Conservation (phyloP, 1,140 invertebrate species). For the Gryllus bimaculatus region DNA sequence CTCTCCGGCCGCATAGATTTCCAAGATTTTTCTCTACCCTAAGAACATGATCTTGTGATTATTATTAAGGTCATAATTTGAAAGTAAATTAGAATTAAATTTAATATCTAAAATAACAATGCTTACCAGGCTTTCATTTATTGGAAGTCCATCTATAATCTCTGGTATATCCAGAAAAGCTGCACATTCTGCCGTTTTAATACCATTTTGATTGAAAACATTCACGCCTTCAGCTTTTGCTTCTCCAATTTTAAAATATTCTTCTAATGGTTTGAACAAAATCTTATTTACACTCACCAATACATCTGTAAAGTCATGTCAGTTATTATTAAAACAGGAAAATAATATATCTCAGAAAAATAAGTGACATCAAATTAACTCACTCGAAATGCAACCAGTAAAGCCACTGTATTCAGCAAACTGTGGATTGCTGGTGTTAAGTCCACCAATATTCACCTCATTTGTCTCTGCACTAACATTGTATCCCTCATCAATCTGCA, state of each 20-base stretch:
- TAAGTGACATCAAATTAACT: conserved; percentile 30
- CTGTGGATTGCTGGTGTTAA: conserved; percentile 69
- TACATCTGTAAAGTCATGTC: conserved; percentile 50
- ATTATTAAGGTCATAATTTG: neutral
- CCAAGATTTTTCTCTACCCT: conserved; percentile 67
- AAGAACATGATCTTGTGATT: conserved; percentile 18
- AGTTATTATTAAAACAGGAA: neutral
- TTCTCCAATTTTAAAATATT: conserved; percentile 79
- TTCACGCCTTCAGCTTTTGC: conserved; percentile 68
- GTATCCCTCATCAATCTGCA: conserved; percentile 35
- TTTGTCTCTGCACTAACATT: conserved; percentile 37
- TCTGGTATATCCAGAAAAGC: conserved; percentile 57
- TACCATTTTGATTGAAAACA: conserved; percentile 70
- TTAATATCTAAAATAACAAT: neutral
- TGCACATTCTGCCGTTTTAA: conserved; percentile 71
- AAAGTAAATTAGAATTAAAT: neutral
- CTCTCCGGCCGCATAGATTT: conserved; percentile 67
- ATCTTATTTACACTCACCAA: conserved; percentile 68
- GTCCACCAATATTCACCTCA: conserved; percentile 75
- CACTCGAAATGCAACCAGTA: conserved; percentile 81
- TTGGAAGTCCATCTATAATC: conserved; percentile 46
- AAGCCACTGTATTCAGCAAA: conserved; percentile 74
- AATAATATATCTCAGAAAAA: neutral
- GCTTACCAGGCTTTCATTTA: conserved; percentile 56
- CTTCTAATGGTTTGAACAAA: conserved; percentile 73